These are phyloP conservation scores for Acanthornis magna DNA, from an alignment of 2,797 vertebrate species.

Conservation along the genomic window DNA sequence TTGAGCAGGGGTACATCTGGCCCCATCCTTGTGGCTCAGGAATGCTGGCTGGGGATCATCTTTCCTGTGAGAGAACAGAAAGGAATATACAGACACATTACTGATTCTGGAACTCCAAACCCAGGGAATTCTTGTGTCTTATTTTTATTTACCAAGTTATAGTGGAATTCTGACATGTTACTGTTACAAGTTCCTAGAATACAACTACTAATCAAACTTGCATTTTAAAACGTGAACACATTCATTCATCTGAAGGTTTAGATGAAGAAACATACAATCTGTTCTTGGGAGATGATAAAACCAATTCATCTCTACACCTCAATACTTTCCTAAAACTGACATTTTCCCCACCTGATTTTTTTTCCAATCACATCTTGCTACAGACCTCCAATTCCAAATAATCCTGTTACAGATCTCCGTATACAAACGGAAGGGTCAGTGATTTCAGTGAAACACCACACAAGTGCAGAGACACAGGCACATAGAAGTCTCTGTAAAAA, in stretches of 20 bases:
- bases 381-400: not conserved
- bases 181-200: not conserved
- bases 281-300: not conserved
- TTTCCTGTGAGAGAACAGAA: slow-evolving; percentile 66
- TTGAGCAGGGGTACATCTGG: slow-evolving; percentile 98
- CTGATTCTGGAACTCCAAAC: not conserved
- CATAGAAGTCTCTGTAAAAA: not conserved
- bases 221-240: not conserved
- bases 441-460: not conserved
- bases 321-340: not conserved
- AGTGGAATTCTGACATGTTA: not conserved
- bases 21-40: slow-evolving; percentile 89
- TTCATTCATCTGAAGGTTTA: not conserved
- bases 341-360: not conserved
- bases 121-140: not conserved
- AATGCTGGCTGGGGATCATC: slow-evolving; percentile 61
- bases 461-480: not conserved
- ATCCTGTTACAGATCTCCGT: not conserved
- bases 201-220: not conserved
- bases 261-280: not conserved
- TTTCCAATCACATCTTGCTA: not conserved
- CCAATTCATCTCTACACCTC: not conserved
- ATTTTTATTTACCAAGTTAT: not conserved
- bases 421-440: not conserved
- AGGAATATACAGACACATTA: not conserved